Conservation (phyloP, 2,113 vertebrate genomes). For the Eclectus roratus region DNA sequence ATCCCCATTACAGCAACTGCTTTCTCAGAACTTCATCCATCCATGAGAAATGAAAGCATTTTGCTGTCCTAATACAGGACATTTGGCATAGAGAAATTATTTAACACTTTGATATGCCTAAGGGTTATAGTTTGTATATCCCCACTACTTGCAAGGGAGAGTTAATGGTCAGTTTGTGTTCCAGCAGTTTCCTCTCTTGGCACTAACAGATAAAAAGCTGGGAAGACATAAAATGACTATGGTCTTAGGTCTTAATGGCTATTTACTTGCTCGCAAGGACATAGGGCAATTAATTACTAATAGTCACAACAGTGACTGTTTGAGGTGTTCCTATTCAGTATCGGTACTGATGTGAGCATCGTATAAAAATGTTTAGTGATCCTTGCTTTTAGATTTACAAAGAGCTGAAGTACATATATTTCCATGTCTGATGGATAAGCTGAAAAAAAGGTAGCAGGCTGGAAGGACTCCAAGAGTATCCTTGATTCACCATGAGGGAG, state of each 20-base stretch:
- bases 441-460: constrained; percentile 21
- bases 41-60: not conserved
- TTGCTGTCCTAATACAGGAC: not conserved
- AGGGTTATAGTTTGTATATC: not conserved
- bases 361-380: constrained; percentile 6
- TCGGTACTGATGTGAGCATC: not conserved
- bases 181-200: not conserved
- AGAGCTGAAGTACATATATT: constrained; percentile 10
- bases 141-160: not conserved
- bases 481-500: constrained; percentile 13
- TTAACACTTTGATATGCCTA: not conserved
- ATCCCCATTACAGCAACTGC: not conserved
- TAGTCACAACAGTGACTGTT: not conserved
- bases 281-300: not conserved
- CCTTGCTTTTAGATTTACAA: not conserved
- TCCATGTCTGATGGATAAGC: constrained; percentile 9
- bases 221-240: not conserved
- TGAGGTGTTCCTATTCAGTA: not conserved
- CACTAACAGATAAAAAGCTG: not conserved
- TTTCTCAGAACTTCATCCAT: not conserved
- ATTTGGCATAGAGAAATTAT: not conserved
- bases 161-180: not conserved
- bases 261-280: not conserved
- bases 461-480: constrained; percentile 27
- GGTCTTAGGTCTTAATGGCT: not conserved